Evolutionary conservation across 30 jellyfish, hydroid and myxozoan genomes (phyloP).

Genomic region (Sanderia malayensis): DNA sequence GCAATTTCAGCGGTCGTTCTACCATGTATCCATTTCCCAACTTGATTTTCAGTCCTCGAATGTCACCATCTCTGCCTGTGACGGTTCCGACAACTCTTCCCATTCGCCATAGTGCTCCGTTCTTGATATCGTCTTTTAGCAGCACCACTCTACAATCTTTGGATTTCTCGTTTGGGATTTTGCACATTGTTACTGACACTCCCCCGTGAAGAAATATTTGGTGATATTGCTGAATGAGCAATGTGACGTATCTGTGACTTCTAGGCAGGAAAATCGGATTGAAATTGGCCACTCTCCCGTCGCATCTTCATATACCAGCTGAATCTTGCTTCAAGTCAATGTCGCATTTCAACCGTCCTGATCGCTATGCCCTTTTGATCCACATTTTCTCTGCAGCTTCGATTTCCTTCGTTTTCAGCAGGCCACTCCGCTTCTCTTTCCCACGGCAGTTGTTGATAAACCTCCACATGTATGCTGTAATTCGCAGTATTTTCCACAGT

Average conservation of each 20-base stretch:
- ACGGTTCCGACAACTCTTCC: constrained; percentile 43
- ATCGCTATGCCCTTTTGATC: constrained; percentile 31
- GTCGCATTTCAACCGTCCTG: constrained; percentile 19
- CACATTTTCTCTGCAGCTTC: constrained; percentile 36
- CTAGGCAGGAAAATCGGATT: constrained; percentile 41
- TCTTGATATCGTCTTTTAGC: constrained; percentile 38
- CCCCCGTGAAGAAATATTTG: too few relatives aligned
- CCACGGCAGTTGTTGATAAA: constrained; percentile 24
- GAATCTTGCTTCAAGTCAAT: not conserved
- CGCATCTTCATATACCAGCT: constrained; percentile 37
- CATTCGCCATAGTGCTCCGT: constrained; percentile 34
- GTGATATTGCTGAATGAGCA: constrained; percentile 40
- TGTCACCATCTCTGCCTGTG: constrained; percentile 42
- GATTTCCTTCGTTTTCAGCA: constrained; percentile 25
- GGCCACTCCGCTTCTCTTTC: constrained; percentile 26
- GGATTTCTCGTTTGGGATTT: constrained; percentile 4
- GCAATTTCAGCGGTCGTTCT: not conserved
- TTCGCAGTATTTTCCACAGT: constrained; percentile 38
- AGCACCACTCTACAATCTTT: constrained; percentile 32
- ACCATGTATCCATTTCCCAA: constrained; percentile 35
- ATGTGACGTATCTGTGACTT: constrained; percentile 22
- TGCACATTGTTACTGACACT: too few relatives aligned
- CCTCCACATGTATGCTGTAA: constrained; percentile 27
- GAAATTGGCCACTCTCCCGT: constrained; percentile 41
- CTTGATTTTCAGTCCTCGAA: constrained; percentile 42